Conservation (phyloP, 1,140 invertebrate genomes). For the Hylaeus anthracinus region DNA sequence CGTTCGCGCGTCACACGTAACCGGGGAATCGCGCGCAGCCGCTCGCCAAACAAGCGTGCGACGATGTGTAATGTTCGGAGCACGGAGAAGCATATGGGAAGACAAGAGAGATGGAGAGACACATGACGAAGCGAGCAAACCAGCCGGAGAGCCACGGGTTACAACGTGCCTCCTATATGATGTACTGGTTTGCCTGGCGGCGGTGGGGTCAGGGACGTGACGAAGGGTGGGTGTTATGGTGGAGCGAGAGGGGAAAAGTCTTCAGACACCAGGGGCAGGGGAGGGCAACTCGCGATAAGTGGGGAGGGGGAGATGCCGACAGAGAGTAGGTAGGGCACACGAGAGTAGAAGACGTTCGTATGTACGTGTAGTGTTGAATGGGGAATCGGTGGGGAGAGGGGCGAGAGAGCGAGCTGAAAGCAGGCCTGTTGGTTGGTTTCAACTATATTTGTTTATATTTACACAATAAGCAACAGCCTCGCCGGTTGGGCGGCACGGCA, state of each 20-base stretch:
- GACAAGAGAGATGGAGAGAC: conserved; percentile 42
- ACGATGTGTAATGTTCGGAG: conserved; percentile 51
- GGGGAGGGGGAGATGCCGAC: conserved; percentile 28
- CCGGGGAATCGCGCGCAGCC: conserved; percentile 12
- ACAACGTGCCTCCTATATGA: conserved; percentile 61
- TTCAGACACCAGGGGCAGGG: conserved; percentile 26
- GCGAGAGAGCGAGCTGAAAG: conserved; percentile 70
- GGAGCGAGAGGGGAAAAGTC: conserved; percentile 48
- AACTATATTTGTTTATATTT: conserved; percentile 82
- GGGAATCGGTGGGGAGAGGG: conserved; percentile 10
- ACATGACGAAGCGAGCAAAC: conserved; percentile 2
- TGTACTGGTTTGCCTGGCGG: conserved; percentile 61
- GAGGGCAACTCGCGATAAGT: conserved; percentile 22
- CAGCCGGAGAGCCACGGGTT: conserved; percentile 18
- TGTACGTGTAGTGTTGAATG: background rate
- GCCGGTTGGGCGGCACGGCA: conserved; percentile 69
- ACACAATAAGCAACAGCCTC: conserved; percentile 81
- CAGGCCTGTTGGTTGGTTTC: conserved; percentile 81
- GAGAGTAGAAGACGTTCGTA: conserved; percentile 39
- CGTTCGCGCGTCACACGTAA: background rate
- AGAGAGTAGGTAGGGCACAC: conserved; percentile 59
- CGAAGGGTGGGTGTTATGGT: conserved; percentile 55
- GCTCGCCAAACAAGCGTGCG: conserved; percentile 39
- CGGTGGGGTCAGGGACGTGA: conserved; percentile 59
- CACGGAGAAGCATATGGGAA: conserved; percentile 43